These are phyloP conservation scores for Semicossyphus pulcher DNA, from an alignment of 2,113 vertebrate species.

Conservation along the genomic window DNA sequence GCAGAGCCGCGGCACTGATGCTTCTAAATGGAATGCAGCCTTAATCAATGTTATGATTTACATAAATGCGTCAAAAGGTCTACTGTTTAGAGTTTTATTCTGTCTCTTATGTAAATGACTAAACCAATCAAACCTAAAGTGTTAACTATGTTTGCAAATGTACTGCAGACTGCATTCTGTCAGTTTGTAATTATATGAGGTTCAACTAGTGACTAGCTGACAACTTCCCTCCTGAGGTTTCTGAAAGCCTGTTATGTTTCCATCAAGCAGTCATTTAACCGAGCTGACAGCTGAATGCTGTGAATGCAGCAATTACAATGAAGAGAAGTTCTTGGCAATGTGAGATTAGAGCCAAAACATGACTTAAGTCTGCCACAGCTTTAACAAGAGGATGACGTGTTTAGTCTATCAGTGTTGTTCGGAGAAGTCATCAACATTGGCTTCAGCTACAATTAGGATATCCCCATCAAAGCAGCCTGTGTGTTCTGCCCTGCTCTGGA, in stretches of 20 bases:
- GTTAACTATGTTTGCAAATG: not conserved
- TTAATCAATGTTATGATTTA: not conserved
- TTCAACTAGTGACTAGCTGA: not conserved
- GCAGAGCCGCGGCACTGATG: not conserved
- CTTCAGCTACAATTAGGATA: slow-evolving; percentile 25
- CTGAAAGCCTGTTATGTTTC: slow-evolving; percentile 28
- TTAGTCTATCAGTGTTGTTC: slow-evolving; percentile 27
- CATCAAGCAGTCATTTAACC: slow-evolving; percentile 34
- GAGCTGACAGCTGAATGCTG: slow-evolving; percentile 25
- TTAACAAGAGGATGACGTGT: slow-evolving; percentile 19
- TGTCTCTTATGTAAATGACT: not conserved
- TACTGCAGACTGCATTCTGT: not conserved
- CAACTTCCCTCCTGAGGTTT: not conserved
- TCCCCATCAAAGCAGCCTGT: slow-evolving; percentile 30
- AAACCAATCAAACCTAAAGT: not conserved
- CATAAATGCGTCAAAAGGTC: not conserved
- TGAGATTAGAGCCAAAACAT: slow-evolving; percentile 49
- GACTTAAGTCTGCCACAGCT: slow-evolving; percentile 37
- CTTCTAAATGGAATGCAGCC: not conserved
- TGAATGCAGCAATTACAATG: slow-evolving; percentile 15
- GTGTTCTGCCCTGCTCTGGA: slow-evolving; percentile 16
- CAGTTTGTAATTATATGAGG: not conserved
- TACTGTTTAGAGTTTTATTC: not conserved
- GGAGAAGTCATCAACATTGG: slow-evolving; percentile 6
- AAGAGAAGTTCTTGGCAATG: slow-evolving; percentile 36